Evolutionary conservation across 2,797 vertebrate genomes (phyloP), one percentile per base, ranked within the genome.

Genomic region (Hydrophis major): DNA sequence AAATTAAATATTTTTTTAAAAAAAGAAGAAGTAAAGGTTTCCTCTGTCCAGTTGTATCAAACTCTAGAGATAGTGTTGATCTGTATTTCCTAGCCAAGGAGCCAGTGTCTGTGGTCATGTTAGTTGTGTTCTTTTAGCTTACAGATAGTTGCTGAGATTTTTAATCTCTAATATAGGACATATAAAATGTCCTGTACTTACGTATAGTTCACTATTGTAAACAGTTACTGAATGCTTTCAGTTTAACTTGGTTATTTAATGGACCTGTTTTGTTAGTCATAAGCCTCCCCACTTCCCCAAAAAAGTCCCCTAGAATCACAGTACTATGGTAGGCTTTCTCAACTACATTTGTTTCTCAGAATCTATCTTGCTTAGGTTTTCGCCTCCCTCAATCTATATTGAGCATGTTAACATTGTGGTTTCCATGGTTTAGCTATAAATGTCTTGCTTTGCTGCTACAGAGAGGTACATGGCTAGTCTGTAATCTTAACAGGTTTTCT

Each of bases 271-370:
- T 55, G 53, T 28, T 20, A 47, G 12, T 37, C 61, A 78, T 32
- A 78, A 78, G 16, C 16, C 3, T 4, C 18, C 1, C 37, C 20
- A 8, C 7, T 4, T 10, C 37, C 37, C 0, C 0, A 1, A 56
- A 25, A 86, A 86, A 60, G 12, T 47, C 32, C 50, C 42, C 63
- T 66, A 90, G 32, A 92, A 90, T 27, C 32, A 11, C 78, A 66
- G 13, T 90, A 53, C 22, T n/a, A 47, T 22, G 47, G 63, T 59
- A 92, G 32, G n/a, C 11, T 66, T 86, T 66, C 78, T 47, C 42
- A 47, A 55, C 32, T 90, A 14, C 6, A 87, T 90, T 66, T 56
- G 53, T 27, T 87, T 22, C 4, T 42, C 59, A 42, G 20, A 83
- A 25, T 47, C 37, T 47, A 37, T 83, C 74, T 83, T 83, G 74